Evolutionary conservation across 2,113 vertebrate species (phyloP).

Genomic region (Lampris incognitus): DNA sequence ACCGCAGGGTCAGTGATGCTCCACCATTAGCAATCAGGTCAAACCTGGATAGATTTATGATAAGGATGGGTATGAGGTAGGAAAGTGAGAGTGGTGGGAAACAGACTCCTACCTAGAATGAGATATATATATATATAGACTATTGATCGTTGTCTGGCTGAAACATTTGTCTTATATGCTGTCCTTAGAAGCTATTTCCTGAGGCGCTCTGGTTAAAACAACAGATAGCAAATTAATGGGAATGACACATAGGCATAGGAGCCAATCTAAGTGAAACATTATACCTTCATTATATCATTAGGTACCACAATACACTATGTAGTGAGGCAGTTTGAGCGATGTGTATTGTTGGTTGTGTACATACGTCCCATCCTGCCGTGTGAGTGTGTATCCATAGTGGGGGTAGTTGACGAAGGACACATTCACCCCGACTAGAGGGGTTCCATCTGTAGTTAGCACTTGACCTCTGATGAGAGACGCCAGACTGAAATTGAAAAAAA

Average conservation of each 20-base stretch:
- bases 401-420: slow-evolving; percentile 99
- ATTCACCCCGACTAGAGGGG: slow-evolving; percentile 96
- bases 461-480: slow-evolving; percentile 97
- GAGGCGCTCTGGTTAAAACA: too few relatives aligned
- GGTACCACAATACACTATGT: slow-evolving; percentile 11
- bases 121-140: slow-evolving; percentile 10
- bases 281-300: not conserved
- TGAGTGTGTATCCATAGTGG: slow-evolving; percentile 97
- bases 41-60: slow-evolving; percentile 86
- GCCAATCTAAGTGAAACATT: not conserved
- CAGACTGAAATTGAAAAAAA: slow-evolving; percentile 82
- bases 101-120: slow-evolving; percentile 46
- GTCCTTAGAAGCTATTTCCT: too few relatives aligned
- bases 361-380: slow-evolving; percentile 98
- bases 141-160: not conserved
- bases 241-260: too few relatives aligned
- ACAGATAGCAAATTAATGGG: too few relatives aligned
- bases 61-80: slow-evolving; percentile 71
- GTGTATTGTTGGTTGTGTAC: slow-evolving; percentile 75
- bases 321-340: slow-evolving; percentile 66
- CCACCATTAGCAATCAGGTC: slow-evolving; percentile 98
- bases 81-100: slow-evolving; percentile 55
- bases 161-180: too few relatives aligned
- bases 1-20: slow-evolving; percentile 93
- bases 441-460: slow-evolving; percentile 97